Conservation (phyloP, 1,140 invertebrate genomes). For the Anoplophora glabripennis region DNA sequence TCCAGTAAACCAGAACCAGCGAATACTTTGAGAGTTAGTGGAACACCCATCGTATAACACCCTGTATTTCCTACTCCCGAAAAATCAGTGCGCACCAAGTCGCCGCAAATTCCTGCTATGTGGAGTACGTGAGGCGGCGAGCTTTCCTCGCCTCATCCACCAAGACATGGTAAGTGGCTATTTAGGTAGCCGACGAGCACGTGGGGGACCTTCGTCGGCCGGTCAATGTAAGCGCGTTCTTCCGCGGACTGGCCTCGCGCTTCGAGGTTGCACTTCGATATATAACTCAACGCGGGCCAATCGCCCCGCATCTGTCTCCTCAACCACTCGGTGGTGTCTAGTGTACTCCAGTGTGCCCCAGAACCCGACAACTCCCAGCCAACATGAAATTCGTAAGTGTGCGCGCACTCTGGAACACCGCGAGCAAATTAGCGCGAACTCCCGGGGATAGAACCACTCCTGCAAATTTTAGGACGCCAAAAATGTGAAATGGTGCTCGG, state of each 20-base stretch:
- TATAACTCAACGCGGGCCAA: conserved; percentile 34
- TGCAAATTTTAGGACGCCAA: no score
- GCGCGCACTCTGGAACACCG: neutral
- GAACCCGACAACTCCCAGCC: neutral
- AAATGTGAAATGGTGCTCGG: no score
- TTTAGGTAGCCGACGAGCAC: conserved; percentile 15
- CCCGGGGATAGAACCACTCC: no score
- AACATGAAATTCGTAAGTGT: conserved; percentile 34
- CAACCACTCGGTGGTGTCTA: conserved; percentile 11
- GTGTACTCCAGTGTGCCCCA: conserved; percentile 13
- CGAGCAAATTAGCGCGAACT: no score
- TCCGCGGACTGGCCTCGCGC: conserved; percentile 39
- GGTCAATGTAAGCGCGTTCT: conserved; percentile 41
- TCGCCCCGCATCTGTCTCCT: conserved; percentile 25
- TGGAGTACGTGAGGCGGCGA: no score
- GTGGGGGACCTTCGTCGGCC: conserved; percentile 37
- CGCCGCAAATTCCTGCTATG: no score
- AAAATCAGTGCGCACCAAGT: no score
- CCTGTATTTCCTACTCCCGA: no score
- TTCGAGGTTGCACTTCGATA: conserved; percentile 41
- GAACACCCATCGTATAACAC: no score
- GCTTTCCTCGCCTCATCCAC: neutral
- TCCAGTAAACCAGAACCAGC: no score
- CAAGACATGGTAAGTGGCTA: neutral
- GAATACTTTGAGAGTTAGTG: no score